These are phyloP conservation scores for Pandemis cinnamomeana DNA, from an alignment of 2,888 invertebrate species.

Conservation along the genomic window DNA sequence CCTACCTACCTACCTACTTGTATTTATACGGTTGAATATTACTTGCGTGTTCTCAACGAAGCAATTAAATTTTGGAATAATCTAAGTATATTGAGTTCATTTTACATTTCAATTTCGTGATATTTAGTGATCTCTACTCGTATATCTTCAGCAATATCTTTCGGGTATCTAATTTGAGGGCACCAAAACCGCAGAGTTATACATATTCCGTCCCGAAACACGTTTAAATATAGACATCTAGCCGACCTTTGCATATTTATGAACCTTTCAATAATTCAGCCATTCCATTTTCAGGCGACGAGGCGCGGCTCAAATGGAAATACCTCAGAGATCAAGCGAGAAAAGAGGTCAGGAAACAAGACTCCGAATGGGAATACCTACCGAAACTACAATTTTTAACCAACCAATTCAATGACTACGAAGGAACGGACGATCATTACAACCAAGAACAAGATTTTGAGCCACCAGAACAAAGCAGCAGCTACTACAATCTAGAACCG, in stretches of 20 bases:
- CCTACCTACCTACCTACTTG: too few relatives aligned
- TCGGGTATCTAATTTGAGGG: background rate
- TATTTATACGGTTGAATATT: too few relatives aligned
- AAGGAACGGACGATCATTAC: slow-evolving; percentile 56
- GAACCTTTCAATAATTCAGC: slow-evolving; percentile 24
- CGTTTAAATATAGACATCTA: slow-evolving; percentile 19
- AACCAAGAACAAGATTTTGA: slow-evolving; percentile 60
- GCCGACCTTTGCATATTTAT: slow-evolving; percentile 28
- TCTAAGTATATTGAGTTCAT: too few relatives aligned
- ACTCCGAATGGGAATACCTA: slow-evolving; percentile 76
- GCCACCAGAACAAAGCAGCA: slow-evolving; percentile 59
- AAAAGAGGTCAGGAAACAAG: slow-evolving; percentile 75
- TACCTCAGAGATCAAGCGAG: slow-evolving; percentile 78
- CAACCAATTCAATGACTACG: slow-evolving; percentile 78
- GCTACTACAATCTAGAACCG: slow-evolving; percentile 63
- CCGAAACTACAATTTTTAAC: slow-evolving; percentile 75
- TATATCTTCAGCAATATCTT: background rate
- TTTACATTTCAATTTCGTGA: too few relatives aligned
- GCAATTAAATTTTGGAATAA: too few relatives aligned
- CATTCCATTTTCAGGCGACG: slow-evolving; percentile 69
- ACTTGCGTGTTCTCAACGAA: too few relatives aligned
- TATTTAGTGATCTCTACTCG: too few relatives aligned
- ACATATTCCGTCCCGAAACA: slow-evolving; percentile 5
- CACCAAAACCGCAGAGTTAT: background rate
- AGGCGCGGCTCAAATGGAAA: slow-evolving; percentile 80